These are phyloP conservation scores for Campopleginae sp. DNA, from an alignment of 2,888 invertebrate genomes.

Conservation along the genomic window DNA sequence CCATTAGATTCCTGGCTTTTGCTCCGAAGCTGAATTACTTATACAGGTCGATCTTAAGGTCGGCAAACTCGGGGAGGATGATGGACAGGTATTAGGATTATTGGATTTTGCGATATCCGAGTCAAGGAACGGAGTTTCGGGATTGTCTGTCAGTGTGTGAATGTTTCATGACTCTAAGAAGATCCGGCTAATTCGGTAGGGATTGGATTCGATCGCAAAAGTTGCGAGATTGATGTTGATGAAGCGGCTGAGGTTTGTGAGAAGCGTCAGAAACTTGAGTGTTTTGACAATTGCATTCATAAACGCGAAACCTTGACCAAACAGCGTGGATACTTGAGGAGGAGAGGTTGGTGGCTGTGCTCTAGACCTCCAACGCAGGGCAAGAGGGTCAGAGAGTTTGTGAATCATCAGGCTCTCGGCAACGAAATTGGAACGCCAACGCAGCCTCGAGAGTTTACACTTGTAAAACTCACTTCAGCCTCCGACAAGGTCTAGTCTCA, in stretches of 20 bases:
- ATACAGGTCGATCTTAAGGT: not conserved
- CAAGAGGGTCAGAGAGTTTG: slow-evolving; percentile 33
- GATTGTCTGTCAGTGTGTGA: not conserved
- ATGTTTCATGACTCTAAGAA: not conserved
- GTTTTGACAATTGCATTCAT: slow-evolving; percentile 38
- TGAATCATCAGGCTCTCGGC: slow-evolving; percentile 51
- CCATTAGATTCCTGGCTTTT: not conserved
- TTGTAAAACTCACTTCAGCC: slow-evolving; percentile 50
- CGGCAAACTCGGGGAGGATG: not conserved
- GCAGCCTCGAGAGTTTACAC: slow-evolving; percentile 56
- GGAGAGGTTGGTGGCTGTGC: not conserved
- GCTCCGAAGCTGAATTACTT: not conserved
- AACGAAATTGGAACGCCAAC: slow-evolving; percentile 61
- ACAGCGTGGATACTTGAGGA: slow-evolving; percentile 36
- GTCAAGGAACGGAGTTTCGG: not conserved
- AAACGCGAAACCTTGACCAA: slow-evolving; percentile 37
- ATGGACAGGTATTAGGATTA: not conserved
- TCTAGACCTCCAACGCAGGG: not conserved
- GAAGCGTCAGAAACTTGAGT: slow-evolving; percentile 9
- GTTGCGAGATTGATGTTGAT: not conserved
- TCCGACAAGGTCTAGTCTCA: slow-evolving; percentile 49
- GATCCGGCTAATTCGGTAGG: not conserved
- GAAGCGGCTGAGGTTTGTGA: not conserved
- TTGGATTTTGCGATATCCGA: not conserved
- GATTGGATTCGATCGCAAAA: not conserved